Conservation (phyloP, 2,888 invertebrate genomes). For the Drosophila paracracens region DNA sequence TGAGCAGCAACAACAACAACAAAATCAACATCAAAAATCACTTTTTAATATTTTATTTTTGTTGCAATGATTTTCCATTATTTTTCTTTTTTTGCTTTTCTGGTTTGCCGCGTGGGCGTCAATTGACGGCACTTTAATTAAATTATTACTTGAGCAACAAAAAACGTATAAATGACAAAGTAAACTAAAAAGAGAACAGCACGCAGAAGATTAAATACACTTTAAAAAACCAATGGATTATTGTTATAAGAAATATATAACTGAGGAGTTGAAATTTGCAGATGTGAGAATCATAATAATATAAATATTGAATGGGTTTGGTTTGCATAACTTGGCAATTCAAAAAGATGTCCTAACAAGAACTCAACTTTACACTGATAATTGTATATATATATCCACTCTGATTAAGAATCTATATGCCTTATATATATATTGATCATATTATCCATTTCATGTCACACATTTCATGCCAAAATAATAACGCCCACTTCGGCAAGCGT, state of each 20-base stretch:
- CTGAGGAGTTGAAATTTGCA: no score
- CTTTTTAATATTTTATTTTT: constrained; percentile 1
- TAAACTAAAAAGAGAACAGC: constrained; percentile 2
- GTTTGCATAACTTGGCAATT: background rate
- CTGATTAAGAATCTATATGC: background rate
- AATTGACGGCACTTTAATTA: constrained; percentile 48
- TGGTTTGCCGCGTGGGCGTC: constrained; percentile 41
- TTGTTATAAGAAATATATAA: background rate
- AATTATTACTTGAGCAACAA: constrained; percentile 38
- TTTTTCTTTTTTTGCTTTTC: background rate
- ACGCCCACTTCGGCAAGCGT: background rate
- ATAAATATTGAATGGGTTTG: background rate
- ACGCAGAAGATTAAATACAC: background rate
- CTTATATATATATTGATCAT: background rate
- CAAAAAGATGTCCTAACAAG: background rate
- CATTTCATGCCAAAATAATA: background rate
- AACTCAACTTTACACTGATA: background rate
- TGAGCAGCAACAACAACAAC: constrained; percentile 7
- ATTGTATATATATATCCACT: background rate
- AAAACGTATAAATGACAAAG: constrained; percentile 4
- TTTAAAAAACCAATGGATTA: background rate
- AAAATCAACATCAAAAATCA: constrained; percentile 1
- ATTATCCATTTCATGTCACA: background rate
- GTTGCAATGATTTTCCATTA: background rate
- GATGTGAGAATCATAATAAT: background rate